Base-by-base conservation (phyloP, 1,140 invertebrate genomes). In the Atopsyche davidsoni region DNA sequence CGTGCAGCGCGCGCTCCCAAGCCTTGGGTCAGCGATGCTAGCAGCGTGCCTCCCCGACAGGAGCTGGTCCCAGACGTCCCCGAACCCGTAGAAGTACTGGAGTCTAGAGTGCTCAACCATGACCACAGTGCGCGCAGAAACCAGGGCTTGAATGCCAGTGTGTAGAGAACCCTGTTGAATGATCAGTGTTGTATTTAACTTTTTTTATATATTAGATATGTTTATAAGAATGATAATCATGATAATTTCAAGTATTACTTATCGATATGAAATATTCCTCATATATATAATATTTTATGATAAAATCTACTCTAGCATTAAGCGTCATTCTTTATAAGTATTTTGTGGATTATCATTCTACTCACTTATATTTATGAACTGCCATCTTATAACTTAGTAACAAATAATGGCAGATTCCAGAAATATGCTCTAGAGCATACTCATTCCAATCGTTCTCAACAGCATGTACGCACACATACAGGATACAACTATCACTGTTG, bases 51-150 rank as follows among this genome's bases (percentile, higher is more conserved):
- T 13, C 75, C 68, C 36, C 72, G 73, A 0, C 81, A 67, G 1
- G 82, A 82, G n/a, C 25, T 46, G 18, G n/a, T 4, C 4, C 41
- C 35, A 28, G 18, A 17, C 2, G 23, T n/a, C 1, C 31, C 34
- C 25, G 13, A 31, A 40, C 4, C 13, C 13, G 21, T 24, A 2
- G 14, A 22, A n/a, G 25, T 28, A 11, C 17, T 38, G n/a, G 24
- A 71, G 58, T 42, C 68, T 70, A 65, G 72, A 59, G 53, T 69
- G 63, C 52, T 72, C 51, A 60, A 61, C 73, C 68, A 87, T 14
- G 75, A 72, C 90, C 91, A 96, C 3, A 96, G 63, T 19, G 81
- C 76, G 13, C 83, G 78, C n/a, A 96, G 72, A 62, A 95, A 93
- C 18, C 77, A 70, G 2, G 85, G 82, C 53, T 87, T 92, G 58